Conservation (phyloP, 2,888 invertebrate species). For the Cheilosia vulpina region DNA sequence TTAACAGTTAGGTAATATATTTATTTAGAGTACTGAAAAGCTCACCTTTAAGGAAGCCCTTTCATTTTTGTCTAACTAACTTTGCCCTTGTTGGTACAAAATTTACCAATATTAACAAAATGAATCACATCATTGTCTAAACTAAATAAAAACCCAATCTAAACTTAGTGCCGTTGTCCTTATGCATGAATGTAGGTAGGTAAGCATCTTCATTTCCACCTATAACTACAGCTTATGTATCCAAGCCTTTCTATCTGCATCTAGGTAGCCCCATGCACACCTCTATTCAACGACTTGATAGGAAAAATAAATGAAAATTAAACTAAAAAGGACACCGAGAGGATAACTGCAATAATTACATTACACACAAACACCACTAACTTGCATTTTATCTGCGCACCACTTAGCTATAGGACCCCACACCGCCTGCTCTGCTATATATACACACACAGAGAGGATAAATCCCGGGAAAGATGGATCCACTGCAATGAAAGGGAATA, state of each 20-base stretch:
- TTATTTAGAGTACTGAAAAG: too few species aligned
- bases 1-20: too few species aligned
- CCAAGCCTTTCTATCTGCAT: too few species aligned
- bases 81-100: too few species aligned
- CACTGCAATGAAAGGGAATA: constrained; percentile 22
- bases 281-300: not conserved
- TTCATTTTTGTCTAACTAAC: too few species aligned
- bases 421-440: not conserved
- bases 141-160: constrained; percentile 5
- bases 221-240: too few species aligned
- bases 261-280: not conserved
- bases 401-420: constrained; percentile 6
- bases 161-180: not conserved
- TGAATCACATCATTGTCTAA: not conserved
- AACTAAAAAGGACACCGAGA: constrained; percentile 52
- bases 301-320: constrained; percentile 54
- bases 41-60: too few species aligned
- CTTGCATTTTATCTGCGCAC: constrained; percentile 45
- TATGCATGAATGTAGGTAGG: not conserved
- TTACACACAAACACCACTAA: constrained; percentile 55
- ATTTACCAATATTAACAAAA: not conserved
- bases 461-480: constrained; percentile 29
- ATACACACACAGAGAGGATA: constrained; percentile 9
- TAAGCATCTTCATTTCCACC: not conserved
- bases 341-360: constrained; percentile 70